Percentiles rank a stretch among this genome's conserved stretches.
phyloP scores from a whole-genome alignment of 2,888 invertebrate genomes.

The Cephalotes varians region DNA sequence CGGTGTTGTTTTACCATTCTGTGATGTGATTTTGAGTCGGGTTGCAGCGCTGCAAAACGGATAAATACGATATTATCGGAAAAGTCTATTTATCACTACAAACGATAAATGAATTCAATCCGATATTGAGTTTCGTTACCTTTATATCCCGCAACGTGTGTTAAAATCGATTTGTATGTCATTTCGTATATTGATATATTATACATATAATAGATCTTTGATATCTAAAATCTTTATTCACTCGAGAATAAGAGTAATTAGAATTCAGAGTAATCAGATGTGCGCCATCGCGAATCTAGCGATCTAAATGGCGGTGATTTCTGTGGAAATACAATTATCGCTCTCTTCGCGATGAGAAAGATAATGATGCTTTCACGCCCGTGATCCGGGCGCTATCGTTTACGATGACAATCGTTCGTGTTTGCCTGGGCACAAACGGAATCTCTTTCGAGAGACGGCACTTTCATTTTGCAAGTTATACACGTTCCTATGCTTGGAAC shows the following conservation, averaged over 20 bases:
- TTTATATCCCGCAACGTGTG: not conserved
- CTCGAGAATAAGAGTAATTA: not conserved
- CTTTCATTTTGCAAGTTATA: conserved; percentile 31
- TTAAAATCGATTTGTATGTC: not conserved
- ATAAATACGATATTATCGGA: conserved; percentile 15
- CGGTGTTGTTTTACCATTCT: conserved; percentile 15
- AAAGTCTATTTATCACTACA: conserved; percentile 22
- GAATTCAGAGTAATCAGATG: not conserved
- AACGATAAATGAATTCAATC: conserved; percentile 15
- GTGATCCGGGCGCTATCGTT: not conserved
- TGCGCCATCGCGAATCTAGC: not conserved
- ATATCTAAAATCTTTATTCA: not conserved
- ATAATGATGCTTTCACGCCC: not conserved
- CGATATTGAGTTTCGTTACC: conserved; percentile 22
- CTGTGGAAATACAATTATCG: not conserved
- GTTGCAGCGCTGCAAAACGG: not conserved
- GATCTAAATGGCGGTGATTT: not conserved
- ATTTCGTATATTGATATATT: too few species aligned
- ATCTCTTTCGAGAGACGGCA: conserved; percentile 55
- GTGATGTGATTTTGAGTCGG: conserved; percentile 5
- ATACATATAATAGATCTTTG: too few species aligned
- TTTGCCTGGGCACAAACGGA: conserved; percentile 1
- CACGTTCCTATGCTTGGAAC: conserved; percentile 35
- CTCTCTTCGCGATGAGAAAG: not conserved
- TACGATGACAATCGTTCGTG: not conserved